phyloP scores from a whole-genome alignment of 2,888 invertebrate species.

The Pasiphila rectangulata region DNA sequence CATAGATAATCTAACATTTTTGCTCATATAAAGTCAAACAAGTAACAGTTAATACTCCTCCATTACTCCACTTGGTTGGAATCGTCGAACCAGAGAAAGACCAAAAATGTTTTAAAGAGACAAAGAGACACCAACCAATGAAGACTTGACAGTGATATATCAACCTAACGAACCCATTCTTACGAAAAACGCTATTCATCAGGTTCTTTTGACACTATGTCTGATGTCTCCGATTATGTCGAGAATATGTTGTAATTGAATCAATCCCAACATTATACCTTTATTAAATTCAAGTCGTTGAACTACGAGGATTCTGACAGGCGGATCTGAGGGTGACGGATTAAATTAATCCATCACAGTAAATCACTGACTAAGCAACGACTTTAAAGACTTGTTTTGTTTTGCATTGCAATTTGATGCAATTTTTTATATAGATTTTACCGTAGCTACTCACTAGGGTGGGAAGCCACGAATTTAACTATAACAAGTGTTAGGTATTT shows the following conservation, averaged over 20 bases:
- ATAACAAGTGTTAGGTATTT: too few species aligned
- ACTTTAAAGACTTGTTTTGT: conserved; percentile 6
- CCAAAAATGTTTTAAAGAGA: neutral
- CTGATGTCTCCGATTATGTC: conserved; percentile 13
- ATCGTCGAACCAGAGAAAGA: neutral
- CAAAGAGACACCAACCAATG: conserved; percentile 1
- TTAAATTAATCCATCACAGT: conserved; percentile 27
- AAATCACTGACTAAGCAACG: conserved; percentile 7
- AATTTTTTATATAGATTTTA: conserved; percentile 1
- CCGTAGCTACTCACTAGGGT: too few species aligned
- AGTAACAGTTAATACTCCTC: too few species aligned
- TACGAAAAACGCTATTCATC: conserved; percentile 13
- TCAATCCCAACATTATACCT: conserved; percentile 21
- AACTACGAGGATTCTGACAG: conserved; percentile 36
- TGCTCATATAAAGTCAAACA: neutral
- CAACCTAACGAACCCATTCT: conserved; percentile 9
- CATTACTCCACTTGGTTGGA: too few species aligned
- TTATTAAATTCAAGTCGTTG: conserved; percentile 39
- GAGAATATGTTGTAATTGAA: conserved; percentile 23
- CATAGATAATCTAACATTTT: too few species aligned
- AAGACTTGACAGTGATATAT: conserved; percentile 13
- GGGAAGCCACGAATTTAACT: too few species aligned
- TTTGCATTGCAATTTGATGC: conserved; percentile 1
- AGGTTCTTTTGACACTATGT: conserved; percentile 8
- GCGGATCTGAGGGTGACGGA: conserved; percentile 40